phyloP scores from a whole-genome alignment of 2,797 vertebrate species.

The Spinus olivaceus region DNA sequence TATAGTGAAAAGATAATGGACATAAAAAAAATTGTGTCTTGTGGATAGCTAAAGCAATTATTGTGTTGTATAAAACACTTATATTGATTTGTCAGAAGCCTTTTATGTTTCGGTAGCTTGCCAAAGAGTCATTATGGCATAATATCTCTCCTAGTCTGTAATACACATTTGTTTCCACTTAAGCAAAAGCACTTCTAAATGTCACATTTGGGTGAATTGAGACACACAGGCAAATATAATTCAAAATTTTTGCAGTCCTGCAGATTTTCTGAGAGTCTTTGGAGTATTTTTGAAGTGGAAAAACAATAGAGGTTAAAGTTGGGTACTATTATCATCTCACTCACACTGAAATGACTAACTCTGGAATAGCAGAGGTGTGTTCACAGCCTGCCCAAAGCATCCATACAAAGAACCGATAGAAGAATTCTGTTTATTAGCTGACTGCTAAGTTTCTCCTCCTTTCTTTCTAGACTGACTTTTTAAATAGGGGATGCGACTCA shows the following conservation, averaged over 20 bases:
- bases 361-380: not conserved
- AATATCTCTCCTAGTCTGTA: not conserved
- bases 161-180: not conserved
- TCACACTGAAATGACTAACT: not conserved
- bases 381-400: not conserved
- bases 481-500: not conserved
- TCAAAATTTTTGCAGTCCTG: not conserved
- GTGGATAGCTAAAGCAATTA: not conserved
- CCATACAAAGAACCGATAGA: not conserved
- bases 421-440: not conserved
- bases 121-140: not conserved
- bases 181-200: not conserved
- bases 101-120: conserved; percentile 12
- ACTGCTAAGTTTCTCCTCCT: not conserved
- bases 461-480: not conserved
- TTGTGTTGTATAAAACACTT: not conserved
- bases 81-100: conserved; percentile 6
- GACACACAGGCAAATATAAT: not conserved
- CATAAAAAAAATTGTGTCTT: not conserved
- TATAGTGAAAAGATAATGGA: conserved; percentile 12
- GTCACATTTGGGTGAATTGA: not conserved
- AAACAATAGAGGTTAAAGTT: not conserved
- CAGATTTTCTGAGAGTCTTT: not conserved
- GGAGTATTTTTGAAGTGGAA: not conserved
- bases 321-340: not conserved